Evolutionary conservation across 2,797 vertebrate genomes (phyloP).

Genomic region (Eremophila alpestris): DNA sequence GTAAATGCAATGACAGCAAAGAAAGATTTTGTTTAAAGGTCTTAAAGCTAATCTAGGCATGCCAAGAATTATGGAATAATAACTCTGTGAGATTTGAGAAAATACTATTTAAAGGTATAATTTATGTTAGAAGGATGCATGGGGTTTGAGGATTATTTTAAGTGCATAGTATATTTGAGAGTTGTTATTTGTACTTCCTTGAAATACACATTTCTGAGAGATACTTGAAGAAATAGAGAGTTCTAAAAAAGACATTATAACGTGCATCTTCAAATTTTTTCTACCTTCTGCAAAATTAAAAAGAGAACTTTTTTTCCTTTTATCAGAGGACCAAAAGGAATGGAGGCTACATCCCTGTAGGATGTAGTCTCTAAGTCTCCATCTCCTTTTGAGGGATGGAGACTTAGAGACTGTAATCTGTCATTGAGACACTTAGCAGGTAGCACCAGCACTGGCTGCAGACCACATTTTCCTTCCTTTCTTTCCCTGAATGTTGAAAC

Average conservation of each 20-base stretch:
- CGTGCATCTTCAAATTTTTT: background rate
- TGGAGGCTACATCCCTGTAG: background rate
- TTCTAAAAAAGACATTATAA: background rate
- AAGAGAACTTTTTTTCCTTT: background rate
- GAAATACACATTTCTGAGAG: background rate
- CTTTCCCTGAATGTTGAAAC: background rate
- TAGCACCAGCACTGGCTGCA: background rate
- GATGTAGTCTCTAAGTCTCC: no score
- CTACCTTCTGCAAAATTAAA: background rate
- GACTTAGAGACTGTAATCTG: background rate
- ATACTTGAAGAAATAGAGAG: background rate
- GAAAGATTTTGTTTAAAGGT: constrained; percentile 3
- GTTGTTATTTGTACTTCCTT: background rate
- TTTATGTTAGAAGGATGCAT: background rate
- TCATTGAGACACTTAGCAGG: background rate
- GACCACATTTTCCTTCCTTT: background rate
- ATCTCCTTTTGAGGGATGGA: background rate
- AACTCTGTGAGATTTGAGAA: background rate
- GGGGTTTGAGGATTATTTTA: background rate
- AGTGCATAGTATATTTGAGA: background rate
- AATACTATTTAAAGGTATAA: background rate
- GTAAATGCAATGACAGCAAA: background rate
- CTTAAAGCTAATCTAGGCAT: background rate
- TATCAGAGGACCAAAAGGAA: background rate
- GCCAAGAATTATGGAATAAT: background rate